Evolutionary conservation across 2,888 invertebrate genomes (phyloP), one percentile per base, ranked within the genome.

Genomic region (Melinaea marsaeus): DNA sequence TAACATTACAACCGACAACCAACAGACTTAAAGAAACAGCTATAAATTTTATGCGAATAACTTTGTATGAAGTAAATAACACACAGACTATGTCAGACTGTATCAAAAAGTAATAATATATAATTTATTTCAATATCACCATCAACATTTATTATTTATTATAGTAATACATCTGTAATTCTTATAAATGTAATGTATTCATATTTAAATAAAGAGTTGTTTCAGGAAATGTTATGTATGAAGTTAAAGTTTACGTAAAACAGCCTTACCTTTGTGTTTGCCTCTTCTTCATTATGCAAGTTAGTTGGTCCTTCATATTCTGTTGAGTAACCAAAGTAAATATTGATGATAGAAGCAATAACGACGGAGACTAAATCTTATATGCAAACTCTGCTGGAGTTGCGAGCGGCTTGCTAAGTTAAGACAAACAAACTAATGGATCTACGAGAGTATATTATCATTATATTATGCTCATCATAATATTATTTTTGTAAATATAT

Each of bases 321-420:
- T 56, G 58, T 56, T 60, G 55, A 57, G 57, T 54, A 62, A 58
- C 55, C 55, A 59, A 57, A 64, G 58, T 42, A 64, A 64, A 64
- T 56, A 64, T 64, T 61, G 58, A 58, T 61, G 61, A 58, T 61
- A 56, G 64, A 61, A 58, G 64, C 61, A 64, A 64, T 64, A 64
- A 58, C 55, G 55, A 47, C 51, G 64, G 56, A 64, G 64, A 58
- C 64, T 64, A 58, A 61, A 64, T 61, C 64, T 62, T 65, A 58
- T 62, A 65, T 65, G 64, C 61, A 61, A 61, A 64, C 61, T 64
- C 54, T 22, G 55, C 46, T 56, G 61, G 54, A 58, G 51, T 58
- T 65, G 62, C 64, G 55, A 55, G 13, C 47, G 64, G 58, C 61
- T 59, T 56, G 61, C 61, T 61, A 51, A 51, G 61, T 59, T 47